A percentile compares a stretch with the other conserved stretches of the same genome.
Conservation (phyloP, 1,140 invertebrate species). For the Macrotrachela quadricornifera region DNA sequence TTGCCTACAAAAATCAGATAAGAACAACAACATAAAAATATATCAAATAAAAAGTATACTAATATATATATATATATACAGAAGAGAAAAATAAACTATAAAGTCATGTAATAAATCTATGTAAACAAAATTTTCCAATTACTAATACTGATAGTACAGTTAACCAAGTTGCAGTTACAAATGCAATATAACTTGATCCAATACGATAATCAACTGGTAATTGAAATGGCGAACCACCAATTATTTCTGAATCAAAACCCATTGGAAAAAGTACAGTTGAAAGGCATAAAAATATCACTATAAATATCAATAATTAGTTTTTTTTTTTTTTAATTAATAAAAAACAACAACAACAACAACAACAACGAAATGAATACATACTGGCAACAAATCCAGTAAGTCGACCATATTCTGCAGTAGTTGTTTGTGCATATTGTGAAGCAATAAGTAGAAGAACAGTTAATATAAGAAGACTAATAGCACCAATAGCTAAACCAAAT, state of each 20-base stretch:
- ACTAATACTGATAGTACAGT: slow-evolving; percentile 84
- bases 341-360: slow-evolving; percentile 8
- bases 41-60: too few species aligned
- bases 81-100: background rate
- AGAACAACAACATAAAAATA: too few species aligned
- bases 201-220: slow-evolving; percentile 82
- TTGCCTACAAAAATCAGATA: too few species aligned
- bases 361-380: background rate
- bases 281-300: slow-evolving; percentile 79
- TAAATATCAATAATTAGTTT: too few species aligned
- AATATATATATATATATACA: too few species aligned
- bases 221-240: slow-evolving; percentile 80
- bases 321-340: too few species aligned
- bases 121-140: slow-evolving; percentile 86
- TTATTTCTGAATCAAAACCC: slow-evolving; percentile 79
- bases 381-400: too few species aligned
- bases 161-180: slow-evolving; percentile 78
- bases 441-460: too few species aligned
- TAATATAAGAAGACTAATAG: too few species aligned
- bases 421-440: too few species aligned
- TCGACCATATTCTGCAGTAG: too few species aligned
- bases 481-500: too few species aligned
- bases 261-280: slow-evolving; percentile 85
- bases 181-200: slow-evolving; percentile 79
- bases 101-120: slow-evolving; percentile 36